phyloP scores from a whole-genome alignment of 2,113 vertebrate species.

The Salvelinus namaycush region DNA sequence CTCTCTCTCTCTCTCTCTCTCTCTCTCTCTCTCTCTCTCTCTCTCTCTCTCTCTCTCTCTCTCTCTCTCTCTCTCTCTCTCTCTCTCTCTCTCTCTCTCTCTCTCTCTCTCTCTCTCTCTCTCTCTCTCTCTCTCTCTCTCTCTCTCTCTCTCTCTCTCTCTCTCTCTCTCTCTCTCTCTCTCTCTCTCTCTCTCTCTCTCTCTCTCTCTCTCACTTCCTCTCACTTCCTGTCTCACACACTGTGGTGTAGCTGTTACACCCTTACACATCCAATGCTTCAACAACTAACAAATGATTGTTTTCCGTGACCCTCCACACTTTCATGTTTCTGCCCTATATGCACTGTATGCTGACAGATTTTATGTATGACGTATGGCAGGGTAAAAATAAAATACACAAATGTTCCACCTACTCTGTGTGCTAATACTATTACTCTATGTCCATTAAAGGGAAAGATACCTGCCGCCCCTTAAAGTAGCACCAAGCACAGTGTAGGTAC shows the following conservation, averaged over 20 bases:
- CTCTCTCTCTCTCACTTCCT: no score
- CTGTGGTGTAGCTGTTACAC: neutral
- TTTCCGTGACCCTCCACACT: no score
- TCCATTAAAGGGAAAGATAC: neutral
- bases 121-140: slow-evolving; percentile 15
- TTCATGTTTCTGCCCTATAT: no score
- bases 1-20: neutral
- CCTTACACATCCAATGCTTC: neutral
- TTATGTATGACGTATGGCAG: no score
- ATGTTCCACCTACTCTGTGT: slow-evolving; percentile 14
- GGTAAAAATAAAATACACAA: no score
- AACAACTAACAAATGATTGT: no score
- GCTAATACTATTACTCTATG: slow-evolving; percentile 20
- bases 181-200: slow-evolving; percentile 10
- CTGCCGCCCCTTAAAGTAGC: neutral
- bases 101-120: slow-evolving; percentile 16
- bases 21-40: no score
- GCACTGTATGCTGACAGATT: no score
- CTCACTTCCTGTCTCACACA: no score
- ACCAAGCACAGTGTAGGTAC: slow-evolving; percentile 24
- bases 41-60: no score
- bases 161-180: slow-evolving; percentile 17
- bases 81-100: neutral
- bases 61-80: no score
- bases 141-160: slow-evolving; percentile 10